Evolutionary conservation across 2,888 invertebrate genomes (phyloP), one percentile per base, ranked within the genome.

Genomic region (Mylabris sibirica): DNA sequence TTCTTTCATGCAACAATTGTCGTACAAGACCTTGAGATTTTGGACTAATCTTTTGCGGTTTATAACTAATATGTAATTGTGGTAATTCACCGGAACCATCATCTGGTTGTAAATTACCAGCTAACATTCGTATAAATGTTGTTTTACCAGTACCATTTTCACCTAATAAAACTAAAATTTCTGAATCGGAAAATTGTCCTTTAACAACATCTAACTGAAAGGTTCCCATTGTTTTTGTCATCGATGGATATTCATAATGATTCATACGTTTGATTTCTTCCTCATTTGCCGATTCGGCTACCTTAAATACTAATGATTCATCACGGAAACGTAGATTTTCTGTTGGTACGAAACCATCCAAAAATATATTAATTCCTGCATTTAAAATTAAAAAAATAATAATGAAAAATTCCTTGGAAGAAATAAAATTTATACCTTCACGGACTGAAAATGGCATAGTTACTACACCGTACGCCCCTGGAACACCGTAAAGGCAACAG

Each of bases 81-180:
- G 99, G 99, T 71, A 96, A 87, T 74, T 91, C 90, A 57, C 89
- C 90, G 72, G 89, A 88, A 60, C 91, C 93, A 59, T 87, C 93
- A 87, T 99, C 98, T 1, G 99, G 95, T 77, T 93, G 90, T 81
- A 99, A 87, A 82, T 96, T 95, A 63, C 99, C 99, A 78, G 99
- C 99, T 81, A 99, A 87, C 96, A 99, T 96, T 80, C 98, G 89
- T 81, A 99, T 99, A 83, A 99, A 98, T 8, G 99, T 99, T 0
- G 99, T 99, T 87, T 99, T 99, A 60, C 99, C 99, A 26, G 99
- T 99, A 73, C 99, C 99, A 84, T 99, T 99, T 85, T 99, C 99
- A 53, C 94, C 94, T 70, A 99, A 89, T 83, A 99, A 88, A 11
- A 99, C 99, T 80, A 99, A 90, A 84, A 99, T 99, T 87, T 99